These are phyloP conservation scores for Sphecodes monilicornis DNA, from an alignment of 2,888 invertebrate species.

Conservation along the genomic window DNA sequence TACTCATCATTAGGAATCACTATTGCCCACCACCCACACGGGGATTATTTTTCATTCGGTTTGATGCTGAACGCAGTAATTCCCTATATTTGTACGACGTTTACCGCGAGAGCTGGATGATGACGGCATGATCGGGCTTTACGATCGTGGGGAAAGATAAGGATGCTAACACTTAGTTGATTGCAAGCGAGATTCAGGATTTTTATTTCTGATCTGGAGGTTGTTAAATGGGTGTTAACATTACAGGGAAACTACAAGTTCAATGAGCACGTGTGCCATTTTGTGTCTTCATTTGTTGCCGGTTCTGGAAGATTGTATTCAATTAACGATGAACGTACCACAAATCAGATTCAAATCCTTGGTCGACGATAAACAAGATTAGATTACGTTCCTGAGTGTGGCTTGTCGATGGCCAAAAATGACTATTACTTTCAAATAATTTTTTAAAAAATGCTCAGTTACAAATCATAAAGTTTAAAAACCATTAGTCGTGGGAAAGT, in stretches of 20 bases:
- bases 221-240: background rate
- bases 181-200: background rate
- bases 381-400: too few relatives aligned
- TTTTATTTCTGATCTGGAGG: background rate
- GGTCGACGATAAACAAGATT: too few relatives aligned
- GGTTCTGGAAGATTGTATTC: background rate
- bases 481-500: background rate
- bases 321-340: background rate
- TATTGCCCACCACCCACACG: background rate
- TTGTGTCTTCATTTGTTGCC: background rate
- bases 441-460: background rate
- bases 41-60: background rate
- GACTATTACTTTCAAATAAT: background rate
- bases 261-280: background rate
- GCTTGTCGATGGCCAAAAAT: too few relatives aligned
- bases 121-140: background rate
- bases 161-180: background rate
- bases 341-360: background rate
- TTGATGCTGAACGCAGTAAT: background rate
- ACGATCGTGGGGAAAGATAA: background rate
- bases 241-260: background rate
- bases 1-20: background rate
- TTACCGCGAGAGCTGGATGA: background rate
- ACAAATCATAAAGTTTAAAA: background rate
- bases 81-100: slow-evolving; percentile 6